These are phyloP conservation scores for Adelosebastes latens DNA, from an alignment of 2,797 vertebrate genomes.

Conservation along the genomic window DNA sequence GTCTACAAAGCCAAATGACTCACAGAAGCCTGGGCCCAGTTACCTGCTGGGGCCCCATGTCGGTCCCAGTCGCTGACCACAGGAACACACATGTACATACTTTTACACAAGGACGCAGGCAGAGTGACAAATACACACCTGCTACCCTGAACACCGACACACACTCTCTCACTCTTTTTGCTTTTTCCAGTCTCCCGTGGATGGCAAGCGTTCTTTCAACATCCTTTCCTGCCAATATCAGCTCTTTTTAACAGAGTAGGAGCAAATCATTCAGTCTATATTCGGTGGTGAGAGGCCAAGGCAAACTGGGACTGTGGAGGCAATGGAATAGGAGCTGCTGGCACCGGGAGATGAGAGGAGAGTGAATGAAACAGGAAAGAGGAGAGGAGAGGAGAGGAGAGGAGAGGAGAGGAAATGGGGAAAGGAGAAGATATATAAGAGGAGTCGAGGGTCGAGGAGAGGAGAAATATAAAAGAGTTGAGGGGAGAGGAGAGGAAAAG, in stretches of 20 bases:
- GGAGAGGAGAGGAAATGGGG: neutral
- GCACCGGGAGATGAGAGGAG: slow-evolving; percentile 5
- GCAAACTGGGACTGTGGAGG: slow-evolving; percentile 51
- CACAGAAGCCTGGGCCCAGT: slow-evolving; percentile 63
- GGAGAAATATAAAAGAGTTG: no score
- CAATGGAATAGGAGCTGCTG: slow-evolving; percentile 45
- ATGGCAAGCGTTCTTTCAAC: slow-evolving; percentile 61
- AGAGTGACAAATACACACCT: slow-evolving; percentile 52
- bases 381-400: neutral
- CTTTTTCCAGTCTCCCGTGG: slow-evolving; percentile 54
- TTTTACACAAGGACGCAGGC: slow-evolving; percentile 46
- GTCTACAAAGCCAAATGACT: slow-evolving; percentile 61
- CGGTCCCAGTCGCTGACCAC: slow-evolving; percentile 66
- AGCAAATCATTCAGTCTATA: slow-evolving; percentile 72
- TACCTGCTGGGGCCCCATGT: slow-evolving; percentile 66
- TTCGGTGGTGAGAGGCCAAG: slow-evolving; percentile 65
- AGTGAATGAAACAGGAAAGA: neutral
- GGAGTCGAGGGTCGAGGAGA: neutral
- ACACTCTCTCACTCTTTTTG: neutral
- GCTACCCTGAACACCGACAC: slow-evolving; percentile 18
- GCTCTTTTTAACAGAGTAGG: slow-evolving; percentile 61
- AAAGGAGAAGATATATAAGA: neutral
- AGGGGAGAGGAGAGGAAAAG: neutral
- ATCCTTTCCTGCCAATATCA: slow-evolving; percentile 70
- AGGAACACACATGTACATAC: slow-evolving; percentile 54